Evolutionary conservation across 2,113 vertebrate genomes (phyloP).

Genomic region (rat (Rattus norvegicus)): DNA sequence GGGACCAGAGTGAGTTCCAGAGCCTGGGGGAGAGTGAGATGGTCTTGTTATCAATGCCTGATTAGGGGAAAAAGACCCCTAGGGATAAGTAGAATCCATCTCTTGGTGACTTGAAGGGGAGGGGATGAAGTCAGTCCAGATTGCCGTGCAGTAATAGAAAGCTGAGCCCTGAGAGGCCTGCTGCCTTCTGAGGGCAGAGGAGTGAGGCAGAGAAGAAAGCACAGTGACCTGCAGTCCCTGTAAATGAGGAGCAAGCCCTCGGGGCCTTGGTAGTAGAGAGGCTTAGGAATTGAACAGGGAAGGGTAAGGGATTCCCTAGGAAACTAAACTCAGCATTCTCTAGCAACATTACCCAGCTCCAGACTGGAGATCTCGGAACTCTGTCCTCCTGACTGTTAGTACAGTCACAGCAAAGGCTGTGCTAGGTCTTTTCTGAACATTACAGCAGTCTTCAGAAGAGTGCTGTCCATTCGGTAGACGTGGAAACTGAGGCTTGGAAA

Average conservation of each 20-base stretch:
- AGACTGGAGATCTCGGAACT: too few relatives aligned
- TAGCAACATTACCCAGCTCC: background rate
- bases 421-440: background rate
- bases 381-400: accelerated
- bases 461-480: background rate
- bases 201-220: background rate
- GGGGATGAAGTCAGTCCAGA: background rate
- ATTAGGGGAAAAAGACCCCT: background rate
- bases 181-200: background rate
- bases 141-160: background rate
- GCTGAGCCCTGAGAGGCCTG: background rate
- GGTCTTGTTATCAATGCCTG: background rate
- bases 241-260: accelerated
- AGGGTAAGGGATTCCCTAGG: background rate
- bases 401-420: background rate
- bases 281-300: background rate
- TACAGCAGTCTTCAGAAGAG: background rate
- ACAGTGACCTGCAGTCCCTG: background rate
- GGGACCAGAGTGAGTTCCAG: background rate
- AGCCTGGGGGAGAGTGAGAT: background rate
- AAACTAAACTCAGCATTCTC: background rate
- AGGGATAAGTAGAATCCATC: accelerated
- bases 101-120: background rate
- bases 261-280: background rate
- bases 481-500: background rate